Base-by-base conservation (phyloP, 2,888 invertebrate species). In the Pollenia angustigena region DNA sequence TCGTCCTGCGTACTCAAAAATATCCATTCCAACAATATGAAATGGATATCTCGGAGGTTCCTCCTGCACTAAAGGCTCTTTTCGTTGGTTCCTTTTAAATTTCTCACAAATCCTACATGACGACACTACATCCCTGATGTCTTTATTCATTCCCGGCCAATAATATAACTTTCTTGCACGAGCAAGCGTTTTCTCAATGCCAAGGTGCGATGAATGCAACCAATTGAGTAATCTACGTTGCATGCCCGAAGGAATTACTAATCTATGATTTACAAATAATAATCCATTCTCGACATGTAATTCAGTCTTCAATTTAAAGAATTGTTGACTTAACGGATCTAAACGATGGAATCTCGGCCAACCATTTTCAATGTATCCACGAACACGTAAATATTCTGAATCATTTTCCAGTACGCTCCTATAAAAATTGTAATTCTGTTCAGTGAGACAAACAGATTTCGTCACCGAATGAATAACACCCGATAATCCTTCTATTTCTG, bases 371-470 rank as follows among this genome's bases (percentile, higher is more conserved):
- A 23, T 23, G 23, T 23, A 23, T 2, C 23, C 23, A 23, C 23
- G 23, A 60, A 40, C 32, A 7, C 40, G 16, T 9, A 9, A 54
- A 23, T 23, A 23, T 23, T 23, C 23, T 3, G 23, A 23, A 23
- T 23, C 23, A 23, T 23, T 23, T 23, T 54, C 16, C 7, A 54
- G 54, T 54, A 14, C 14, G 9, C 11, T 18, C n/a, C 7, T 8
- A 18, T 54, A 54, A 54, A 54, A 54, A 54, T 54, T 14, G 14
- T 54, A 54, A 54, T 88, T 88, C 50, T 83, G 81, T 40, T 81
- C 54, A 16, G 85, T 72, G 32, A 87, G 54, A 68, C 87, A 87
- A 44, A 68, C 64, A 6, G 60, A 80, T 44, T 60, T 56, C 23
- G 2, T 23, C 23, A 23, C 23, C 23, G 23, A 23, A 23, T 23